Conservation (phyloP, 2,888 invertebrate species). For the Incurvaria masculella region DNA sequence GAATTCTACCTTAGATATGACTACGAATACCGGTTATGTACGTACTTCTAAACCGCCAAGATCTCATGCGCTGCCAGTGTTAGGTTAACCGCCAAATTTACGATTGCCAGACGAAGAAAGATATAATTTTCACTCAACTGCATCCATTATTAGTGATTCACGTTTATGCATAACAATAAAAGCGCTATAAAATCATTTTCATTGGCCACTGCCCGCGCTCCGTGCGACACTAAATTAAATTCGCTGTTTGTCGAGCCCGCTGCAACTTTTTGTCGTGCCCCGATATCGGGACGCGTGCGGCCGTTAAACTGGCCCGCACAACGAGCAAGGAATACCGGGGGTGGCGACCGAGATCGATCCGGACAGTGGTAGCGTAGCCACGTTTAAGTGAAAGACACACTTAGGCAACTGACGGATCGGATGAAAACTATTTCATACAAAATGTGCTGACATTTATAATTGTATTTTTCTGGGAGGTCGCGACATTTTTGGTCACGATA, state of each 20-base stretch:
- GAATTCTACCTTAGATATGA: no score
- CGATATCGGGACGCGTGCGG: background rate
- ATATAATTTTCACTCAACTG: background rate
- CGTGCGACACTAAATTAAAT: constrained; percentile 47
- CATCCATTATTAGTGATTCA: constrained; percentile 30
- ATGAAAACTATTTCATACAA: no score
- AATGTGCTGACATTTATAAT: no score
- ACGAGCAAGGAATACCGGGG: no score
- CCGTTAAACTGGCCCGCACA: background rate
- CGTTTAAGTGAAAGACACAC: no score
- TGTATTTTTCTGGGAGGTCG: no score
- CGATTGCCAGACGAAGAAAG: background rate
- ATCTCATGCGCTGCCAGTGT: background rate
- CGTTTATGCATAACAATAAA: constrained; percentile 54
- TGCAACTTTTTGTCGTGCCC: background rate
- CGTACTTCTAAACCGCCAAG: background rate
- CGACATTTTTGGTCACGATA: no score
- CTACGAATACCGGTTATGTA: no score
- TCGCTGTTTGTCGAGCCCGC: constrained; percentile 41
- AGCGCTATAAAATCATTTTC: constrained; percentile 48
- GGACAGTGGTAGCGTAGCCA: no score
- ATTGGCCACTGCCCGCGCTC: constrained; percentile 50
- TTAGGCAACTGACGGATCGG: no score
- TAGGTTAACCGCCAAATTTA: background rate
- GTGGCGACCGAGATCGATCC: no score